Percentiles rank a stretch among this genome's conserved stretches.
These are phyloP conservation scores for Drosophila athabasca DNA, from an alignment of 1,140 invertebrate genomes.

Conservation along the genomic window DNA sequence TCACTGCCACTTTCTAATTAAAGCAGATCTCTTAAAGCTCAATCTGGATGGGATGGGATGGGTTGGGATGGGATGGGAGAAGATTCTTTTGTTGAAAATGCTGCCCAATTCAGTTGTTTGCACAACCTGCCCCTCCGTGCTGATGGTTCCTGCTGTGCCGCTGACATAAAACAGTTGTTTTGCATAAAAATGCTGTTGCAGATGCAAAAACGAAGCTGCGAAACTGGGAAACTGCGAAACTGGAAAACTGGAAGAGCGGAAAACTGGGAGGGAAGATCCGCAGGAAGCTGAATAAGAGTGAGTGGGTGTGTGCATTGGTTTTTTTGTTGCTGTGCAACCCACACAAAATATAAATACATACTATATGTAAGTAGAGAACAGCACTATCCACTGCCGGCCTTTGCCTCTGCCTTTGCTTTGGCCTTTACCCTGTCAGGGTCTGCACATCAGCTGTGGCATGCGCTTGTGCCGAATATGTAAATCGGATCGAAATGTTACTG, in stretches of 20 bases:
- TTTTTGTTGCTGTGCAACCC: slow-evolving; percentile 50
- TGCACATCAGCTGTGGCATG: slow-evolving; percentile 20
- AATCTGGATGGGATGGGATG: not conserved
- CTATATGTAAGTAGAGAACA: slow-evolving; percentile 16
- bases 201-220: slow-evolving; percentile 34
- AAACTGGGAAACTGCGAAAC: not conserved
- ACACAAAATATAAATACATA: slow-evolving; percentile 44
- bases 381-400: not conserved
- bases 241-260: too few relatives aligned
- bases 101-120: slow-evolving; percentile 24
- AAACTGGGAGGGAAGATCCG: not conserved
- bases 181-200: slow-evolving; percentile 78
- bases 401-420: too few relatives aligned
- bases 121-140: slow-evolving; percentile 3
- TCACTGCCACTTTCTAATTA: not conserved
- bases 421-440: not conserved
- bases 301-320: slow-evolving; percentile 11
- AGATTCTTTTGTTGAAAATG: slow-evolving; percentile 14
- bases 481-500: slow-evolving; percentile 24
- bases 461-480: slow-evolving; percentile 13
- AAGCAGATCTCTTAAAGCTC: slow-evolving; percentile 18
- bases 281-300: not conserved
- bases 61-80: too few relatives aligned
- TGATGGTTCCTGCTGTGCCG: slow-evolving; percentile 58
- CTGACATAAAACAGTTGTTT: slow-evolving; percentile 80